These are phyloP conservation scores for Copidosoma floridanum DNA, from an alignment of 1,140 invertebrate genomes.

Conservation along the genomic window DNA sequence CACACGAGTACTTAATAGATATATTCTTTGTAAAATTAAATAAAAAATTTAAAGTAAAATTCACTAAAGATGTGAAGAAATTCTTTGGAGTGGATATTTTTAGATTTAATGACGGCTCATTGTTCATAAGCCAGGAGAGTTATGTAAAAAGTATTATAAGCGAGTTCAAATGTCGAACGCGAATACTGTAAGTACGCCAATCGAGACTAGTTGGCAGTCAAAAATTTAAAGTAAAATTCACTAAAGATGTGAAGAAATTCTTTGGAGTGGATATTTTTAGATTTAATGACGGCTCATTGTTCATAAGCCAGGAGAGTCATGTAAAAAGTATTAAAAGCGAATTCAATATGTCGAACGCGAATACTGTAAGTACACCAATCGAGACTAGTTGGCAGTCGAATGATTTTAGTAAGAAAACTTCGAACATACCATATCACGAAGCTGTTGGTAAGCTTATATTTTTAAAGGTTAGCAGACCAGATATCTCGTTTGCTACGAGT, in stretches of 20 bases:
- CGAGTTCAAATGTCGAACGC: slow-evolving; percentile 6
- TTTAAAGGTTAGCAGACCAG: slow-evolving; percentile 39
- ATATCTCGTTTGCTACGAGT: slow-evolving; percentile 31
- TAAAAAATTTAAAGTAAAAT: background rate
- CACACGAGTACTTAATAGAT: background rate
- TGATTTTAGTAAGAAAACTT: background rate
- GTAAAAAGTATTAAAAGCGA: slow-evolving; percentile 8
- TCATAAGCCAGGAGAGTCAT: slow-evolving; percentile 17
- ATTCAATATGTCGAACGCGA: slow-evolving; percentile 12
- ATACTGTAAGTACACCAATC: background rate
- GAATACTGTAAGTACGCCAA: slow-evolving; percentile 1
- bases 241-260: background rate
- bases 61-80: background rate
- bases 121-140: slow-evolving; percentile 13
- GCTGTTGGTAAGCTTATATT: slow-evolving; percentile 41
- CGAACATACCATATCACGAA: slow-evolving; percentile 31
- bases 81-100: slow-evolving; percentile 13
- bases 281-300: slow-evolving; percentile 7
- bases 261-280: slow-evolving; percentile 8
- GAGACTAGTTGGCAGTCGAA: background rate
- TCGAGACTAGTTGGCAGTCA: background rate
- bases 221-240: background rate
- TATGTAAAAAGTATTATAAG: slow-evolving; percentile 19
- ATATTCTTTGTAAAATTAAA: slow-evolving; percentile 1
- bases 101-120: background rate